A percentile compares a stretch with the other conserved stretches of the same genome.
Evolutionary conservation across 2,888 invertebrate species (phyloP).

Genomic region (Dugesia japonica): DNA sequence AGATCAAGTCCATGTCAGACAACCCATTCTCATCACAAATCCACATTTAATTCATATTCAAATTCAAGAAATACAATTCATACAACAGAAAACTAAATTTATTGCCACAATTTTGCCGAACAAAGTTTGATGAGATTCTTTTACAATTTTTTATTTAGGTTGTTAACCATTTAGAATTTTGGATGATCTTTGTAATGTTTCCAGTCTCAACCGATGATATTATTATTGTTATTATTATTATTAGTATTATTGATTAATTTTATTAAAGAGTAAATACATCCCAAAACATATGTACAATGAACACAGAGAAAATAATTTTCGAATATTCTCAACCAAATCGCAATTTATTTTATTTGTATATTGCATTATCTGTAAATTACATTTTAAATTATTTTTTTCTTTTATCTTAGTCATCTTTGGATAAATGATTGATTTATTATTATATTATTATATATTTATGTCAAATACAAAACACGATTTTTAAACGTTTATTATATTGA

Average conservation of each 20-base stretch:
- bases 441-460: background rate
- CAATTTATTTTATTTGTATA: background rate
- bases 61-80: background rate
- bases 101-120: slow-evolving; percentile 8
- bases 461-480: background rate
- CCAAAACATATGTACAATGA: too few relatives aligned
- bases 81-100: background rate
- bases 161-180: too few relatives aligned
- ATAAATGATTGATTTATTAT: slow-evolving; percentile 8
- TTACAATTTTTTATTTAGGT: too few relatives aligned
- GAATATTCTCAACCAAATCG: background rate
- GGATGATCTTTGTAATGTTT: slow-evolving; percentile 4
- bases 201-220: background rate
- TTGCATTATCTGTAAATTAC: background rate
- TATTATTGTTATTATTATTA: background rate
- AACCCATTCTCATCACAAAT: background rate
- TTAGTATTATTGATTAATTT: background rate
- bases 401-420: background rate
- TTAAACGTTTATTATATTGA: slow-evolving; percentile 6
- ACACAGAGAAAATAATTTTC: background rate
- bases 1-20: slow-evolving; percentile 6
- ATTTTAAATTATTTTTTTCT: background rate
- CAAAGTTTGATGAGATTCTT: too few relatives aligned
- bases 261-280: too few relatives aligned
- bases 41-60: background rate